These are phyloP conservation scores for Epizoanthus ramosus DNA, from an alignment of 92 coral and sea anemone species.

Conservation along the genomic window DNA sequence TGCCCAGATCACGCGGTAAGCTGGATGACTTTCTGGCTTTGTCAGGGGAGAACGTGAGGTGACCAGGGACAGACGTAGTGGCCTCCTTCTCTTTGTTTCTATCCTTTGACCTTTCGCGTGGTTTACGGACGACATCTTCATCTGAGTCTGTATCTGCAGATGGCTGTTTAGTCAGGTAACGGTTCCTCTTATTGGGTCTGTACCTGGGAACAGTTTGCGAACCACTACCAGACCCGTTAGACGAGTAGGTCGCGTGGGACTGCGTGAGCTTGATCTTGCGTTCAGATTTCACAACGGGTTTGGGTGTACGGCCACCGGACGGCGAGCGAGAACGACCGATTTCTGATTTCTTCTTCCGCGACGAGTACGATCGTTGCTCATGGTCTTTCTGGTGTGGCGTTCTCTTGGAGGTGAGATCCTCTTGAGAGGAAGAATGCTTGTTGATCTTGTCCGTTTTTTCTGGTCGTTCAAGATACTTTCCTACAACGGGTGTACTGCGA, in stretches of 20 bases:
- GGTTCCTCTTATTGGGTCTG: slow-evolving; percentile 61
- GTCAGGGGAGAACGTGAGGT: slow-evolving; percentile 54
- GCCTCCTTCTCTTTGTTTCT: slow-evolving; percentile 44
- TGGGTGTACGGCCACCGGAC: slow-evolving; percentile 41
- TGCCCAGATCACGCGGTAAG: slow-evolving; percentile 79
- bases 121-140: slow-evolving; percentile 54
- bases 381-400: slow-evolving; percentile 21
- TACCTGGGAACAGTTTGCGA: slow-evolving; percentile 80
- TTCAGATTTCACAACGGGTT: slow-evolving; percentile 88
- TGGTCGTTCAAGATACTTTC: slow-evolving; percentile 30
- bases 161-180: slow-evolving; percentile 60
- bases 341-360: slow-evolving; percentile 43
- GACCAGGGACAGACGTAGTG: slow-evolving; percentile 28
- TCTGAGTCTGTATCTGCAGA: slow-evolving; percentile 77
- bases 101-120: slow-evolving; percentile 52
- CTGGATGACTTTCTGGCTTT: slow-evolving; percentile 62
- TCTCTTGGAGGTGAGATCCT: slow-evolving; percentile 54
- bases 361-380: neutral
- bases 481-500: slow-evolving; percentile 80
- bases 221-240: slow-evolving; percentile 54
- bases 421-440: slow-evolving; percentile 67
- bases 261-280: slow-evolving; percentile 70
- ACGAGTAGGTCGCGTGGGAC: slow-evolving; percentile 55
- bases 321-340: slow-evolving; percentile 60
- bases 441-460: slow-evolving; percentile 45